Evolutionary conservation across 2,113 vertebrate species (phyloP), one percentile per base, ranked within the genome.

Genomic region (Pachycephala philippinensis): DNA sequence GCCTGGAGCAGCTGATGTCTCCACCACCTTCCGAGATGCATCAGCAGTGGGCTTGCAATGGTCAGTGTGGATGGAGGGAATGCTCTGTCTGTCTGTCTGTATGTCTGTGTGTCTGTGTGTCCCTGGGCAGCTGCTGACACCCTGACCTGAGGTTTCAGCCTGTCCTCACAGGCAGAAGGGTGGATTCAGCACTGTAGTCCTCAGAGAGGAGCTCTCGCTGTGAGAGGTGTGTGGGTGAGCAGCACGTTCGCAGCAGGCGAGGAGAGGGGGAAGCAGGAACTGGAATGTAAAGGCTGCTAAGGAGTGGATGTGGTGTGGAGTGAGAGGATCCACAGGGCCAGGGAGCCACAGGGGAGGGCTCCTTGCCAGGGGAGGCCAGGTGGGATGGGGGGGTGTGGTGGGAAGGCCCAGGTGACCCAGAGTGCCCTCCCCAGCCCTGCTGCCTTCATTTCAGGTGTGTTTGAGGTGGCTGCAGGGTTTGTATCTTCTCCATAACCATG

Each of bases 41-140:
- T 19, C 33, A 10, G 39, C 49, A 77, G 37, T 4, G 64, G 19
- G 27, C 40, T 84, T 70, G 69, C 56, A 52, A 3, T n/a, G 33
- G 0, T 12, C 71, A 26, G 52, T 0, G 0, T 59, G 71, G 59
- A 11, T 0, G 5, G 27, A 12, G 13, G n/a, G 5, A 37, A 31
- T 7, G 40, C 56, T n/a, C 60, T 35, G 33, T 22, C 47, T 9
- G 1, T 13, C 30, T 57, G 52, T 53, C 31, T 31, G 31, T 50
- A 1, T 42, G 60, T 47, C 71, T 8, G 0, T 27, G 37, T 40
- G 39, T 35, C 60, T 11, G 1, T 26, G 22, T n/a, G 45, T 23
- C 10, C 35, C 50, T 8, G 39, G 56, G 56, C 53, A 57, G 64
- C 69, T 56, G 5, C 18, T 72, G 37, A 10, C 68, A 21, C 10